Evolutionary conservation across 2,888 invertebrate species (phyloP).

Genomic region (Microplitis deprimator): DNA sequence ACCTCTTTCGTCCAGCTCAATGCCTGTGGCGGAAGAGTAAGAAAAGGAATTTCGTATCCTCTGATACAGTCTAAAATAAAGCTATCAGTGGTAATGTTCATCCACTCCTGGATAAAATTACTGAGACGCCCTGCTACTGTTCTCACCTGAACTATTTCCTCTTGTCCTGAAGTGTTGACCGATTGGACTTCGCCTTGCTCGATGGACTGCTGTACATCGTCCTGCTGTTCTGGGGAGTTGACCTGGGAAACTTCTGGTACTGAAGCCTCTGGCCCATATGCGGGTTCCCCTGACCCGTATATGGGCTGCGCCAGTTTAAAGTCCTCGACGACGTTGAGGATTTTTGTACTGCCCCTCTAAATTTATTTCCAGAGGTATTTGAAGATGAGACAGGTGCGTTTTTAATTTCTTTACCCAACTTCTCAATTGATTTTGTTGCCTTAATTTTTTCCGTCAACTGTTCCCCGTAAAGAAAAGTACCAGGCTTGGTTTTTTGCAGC

Average conservation of each 20-base stretch:
- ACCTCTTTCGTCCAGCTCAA: not conserved
- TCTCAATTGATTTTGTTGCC: constrained; percentile 38
- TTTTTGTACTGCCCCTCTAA: not conserved
- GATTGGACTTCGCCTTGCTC: not conserved
- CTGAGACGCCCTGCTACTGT: constrained; percentile 30
- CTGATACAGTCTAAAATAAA: constrained; percentile 25
- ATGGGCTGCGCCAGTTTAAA: constrained; percentile 40
- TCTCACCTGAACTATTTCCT: constrained; percentile 28
- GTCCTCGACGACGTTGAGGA: not conserved
- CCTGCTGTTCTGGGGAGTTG: not conserved
- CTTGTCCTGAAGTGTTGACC: not conserved
- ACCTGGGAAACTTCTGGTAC: constrained; percentile 26
- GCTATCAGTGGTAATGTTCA: constrained; percentile 28
- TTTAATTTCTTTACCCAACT: constrained; percentile 33
- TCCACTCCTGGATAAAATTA: constrained; percentile 17
- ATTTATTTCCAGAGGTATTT: not conserved
- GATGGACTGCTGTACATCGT: not conserved
- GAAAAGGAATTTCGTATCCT: constrained; percentile 32
- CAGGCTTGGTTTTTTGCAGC: constrained; percentile 35
- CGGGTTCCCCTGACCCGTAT: constrained; percentile 35
- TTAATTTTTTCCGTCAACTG: constrained; percentile 36
- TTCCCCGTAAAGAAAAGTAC: constrained; percentile 32
- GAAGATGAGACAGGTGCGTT: constrained; percentile 11
- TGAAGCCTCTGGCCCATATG: constrained; percentile 30
- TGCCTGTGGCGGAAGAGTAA: constrained; percentile 3